phyloP scores from a whole-genome alignment of 2,113 vertebrate genomes.

The Leucopsar rothschildi region DNA sequence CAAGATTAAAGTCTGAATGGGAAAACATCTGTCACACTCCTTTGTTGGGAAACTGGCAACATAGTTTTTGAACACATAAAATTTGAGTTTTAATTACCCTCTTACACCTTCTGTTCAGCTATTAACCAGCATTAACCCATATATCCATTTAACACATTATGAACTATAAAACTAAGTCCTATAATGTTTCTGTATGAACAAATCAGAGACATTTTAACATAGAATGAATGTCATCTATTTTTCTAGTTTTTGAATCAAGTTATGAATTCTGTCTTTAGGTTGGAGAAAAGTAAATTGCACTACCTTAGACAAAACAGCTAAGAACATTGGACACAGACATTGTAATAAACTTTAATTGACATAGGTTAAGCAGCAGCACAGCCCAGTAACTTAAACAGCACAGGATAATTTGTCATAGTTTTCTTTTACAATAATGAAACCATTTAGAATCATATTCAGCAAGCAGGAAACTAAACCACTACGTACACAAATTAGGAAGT shows the following conservation, averaged over 20 bases:
- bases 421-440: background rate
- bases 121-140: background rate
- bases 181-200: background rate
- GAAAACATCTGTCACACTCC: conserved; percentile 54
- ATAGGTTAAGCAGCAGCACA: background rate
- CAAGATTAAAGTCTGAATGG: conserved; percentile 46
- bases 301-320: background rate
- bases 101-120: conserved; percentile 7
- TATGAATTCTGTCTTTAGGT: background rate
- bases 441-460: background rate
- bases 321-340: background rate
- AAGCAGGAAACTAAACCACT: background rate
- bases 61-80: background rate
- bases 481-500: background rate
- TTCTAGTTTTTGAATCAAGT: background rate
- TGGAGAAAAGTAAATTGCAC: background rate
- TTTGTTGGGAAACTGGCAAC: conserved; percentile 20
- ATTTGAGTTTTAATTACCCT: conserved; percentile 52
- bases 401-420: background rate
- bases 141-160: background rate
- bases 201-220: background rate
- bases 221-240: background rate
- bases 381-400: background rate
- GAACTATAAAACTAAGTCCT: background rate
- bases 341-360: background rate